Base-by-base conservation (phyloP, 23 tunicate species). In the Styela plicata region DNA sequence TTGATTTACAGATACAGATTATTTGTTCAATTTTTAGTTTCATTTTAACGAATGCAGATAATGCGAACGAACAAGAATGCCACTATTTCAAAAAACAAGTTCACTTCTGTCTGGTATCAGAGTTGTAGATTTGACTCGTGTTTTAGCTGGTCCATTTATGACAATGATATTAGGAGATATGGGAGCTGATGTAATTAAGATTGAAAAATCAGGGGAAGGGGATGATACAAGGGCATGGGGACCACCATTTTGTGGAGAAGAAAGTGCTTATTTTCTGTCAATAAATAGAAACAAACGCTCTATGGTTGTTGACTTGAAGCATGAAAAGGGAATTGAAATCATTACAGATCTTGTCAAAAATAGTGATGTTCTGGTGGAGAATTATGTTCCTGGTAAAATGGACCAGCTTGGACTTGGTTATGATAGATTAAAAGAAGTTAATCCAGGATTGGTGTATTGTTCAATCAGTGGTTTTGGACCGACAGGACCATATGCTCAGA, bases 181-280 rank as follows among this genome's bases (percentile, higher is more conserved):
- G 94, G 99, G 99, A 53, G 99, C 99, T 2, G 97, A 96, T 27
- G 89, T 96, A 24, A 85, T 96, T 1, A 96, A 96, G 78, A 63
- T 96, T 53, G 99, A 96, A 69, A 68, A 85, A 36, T 97, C 97
- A n/a, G 24, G 3, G 24, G 84, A 52, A 1, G 99, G 99, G 0
- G 99, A 96, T 88, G 99, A 85, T 33, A 96, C 99, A 17, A 75
- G 99, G 23, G 24, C 80, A 22, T 96, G 99, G 99, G 99, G 99
- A 3, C 99, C 99, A 0, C 99, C 99, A 1, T 96, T 91, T 63
- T 64, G 90, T 64, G 90, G 87, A 5, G 26, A 26, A 1, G 88
- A 93, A 62, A 92, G 94, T 34, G 92, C 91, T 69, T 96, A 96
- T 65, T 96, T 88, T 80, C 63, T 91, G 32, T 85, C 97, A 0